Evolutionary conservation across 2,888 invertebrate species (phyloP), one percentile per base, ranked within the genome.

Genomic region (Melanophora roralis): DNA sequence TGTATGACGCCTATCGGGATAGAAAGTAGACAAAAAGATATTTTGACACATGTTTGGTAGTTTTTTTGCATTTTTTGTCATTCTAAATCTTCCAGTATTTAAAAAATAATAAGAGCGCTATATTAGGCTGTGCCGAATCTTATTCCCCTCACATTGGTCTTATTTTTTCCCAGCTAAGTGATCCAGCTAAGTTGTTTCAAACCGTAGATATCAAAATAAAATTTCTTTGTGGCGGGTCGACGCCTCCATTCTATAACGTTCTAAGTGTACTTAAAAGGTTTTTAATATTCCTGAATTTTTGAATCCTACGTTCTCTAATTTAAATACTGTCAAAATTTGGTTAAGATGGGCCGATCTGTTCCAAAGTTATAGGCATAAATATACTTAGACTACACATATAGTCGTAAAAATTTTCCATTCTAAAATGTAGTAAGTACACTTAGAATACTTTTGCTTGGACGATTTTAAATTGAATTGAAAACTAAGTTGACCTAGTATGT

Each of bases 401-500:
- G 12, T 38, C 38, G 38, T 38, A 21, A 12, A 38, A 57, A 40
- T 23, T 21, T 57, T 57, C 12, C 23, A 40, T 38, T 38, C 57
- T 40, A 40, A 57, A 40, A 57, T 53, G 40, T 40, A 57, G 38
- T 23, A 40, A 57, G 57, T 57, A 57, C 57, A 57, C 23, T 57
- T 57, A 57, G 57, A 57, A 57, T 57, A 40, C 57, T 57, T 40
- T 57, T 40, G 57, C 57, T 57, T 40, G 40, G 57, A 57, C 57
- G 40, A 57, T 59, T 59, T 59, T 27, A 43, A 59, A 43, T 59
- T 40, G 40, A 59, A 40, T 59, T 59, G 40, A 59, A 59, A 57
- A 57, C 55, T 62, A 73, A 73, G 49, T 72, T 27, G 23, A 73
- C 73, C 47, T 73, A 65, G 55, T 27, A 65, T 73, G 43, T 27